Evolutionary conservation across 2,797 vertebrate genomes (phyloP).

Genomic region (Saxicola maurus): DNA sequence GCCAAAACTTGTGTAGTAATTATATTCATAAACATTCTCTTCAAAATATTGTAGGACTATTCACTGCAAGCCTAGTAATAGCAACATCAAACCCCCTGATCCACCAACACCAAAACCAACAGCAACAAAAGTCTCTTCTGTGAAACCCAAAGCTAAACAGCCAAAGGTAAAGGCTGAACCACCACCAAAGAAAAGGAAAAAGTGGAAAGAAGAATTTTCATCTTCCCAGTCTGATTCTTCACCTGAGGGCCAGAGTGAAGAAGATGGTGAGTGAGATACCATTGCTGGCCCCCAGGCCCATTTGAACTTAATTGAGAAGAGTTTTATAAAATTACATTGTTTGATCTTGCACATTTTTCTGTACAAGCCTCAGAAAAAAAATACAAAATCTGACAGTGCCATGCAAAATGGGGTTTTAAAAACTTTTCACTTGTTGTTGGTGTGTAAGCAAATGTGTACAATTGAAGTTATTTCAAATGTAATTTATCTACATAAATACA

Average conservation of each 20-base stretch:
- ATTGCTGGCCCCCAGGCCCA: background rate
- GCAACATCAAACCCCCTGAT: constrained; percentile 76
- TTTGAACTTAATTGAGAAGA: background rate
- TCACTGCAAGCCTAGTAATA: constrained; percentile 64
- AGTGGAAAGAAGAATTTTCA: constrained; percentile 94
- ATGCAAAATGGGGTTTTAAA: background rate
- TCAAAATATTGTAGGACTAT: constrained; percentile 57
- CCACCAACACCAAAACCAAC: constrained; percentile 72
- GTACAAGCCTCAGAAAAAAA: background rate
- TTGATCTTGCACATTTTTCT: background rate
- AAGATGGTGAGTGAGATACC: constrained; percentile 77
- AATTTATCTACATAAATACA: background rate
- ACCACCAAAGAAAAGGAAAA: constrained; percentile 96
- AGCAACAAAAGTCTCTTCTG: constrained; percentile 75
- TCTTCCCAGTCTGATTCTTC: constrained; percentile 85
- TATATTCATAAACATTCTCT: background rate
- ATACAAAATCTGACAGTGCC: background rate
- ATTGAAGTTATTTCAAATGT: background rate
- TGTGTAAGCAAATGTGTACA: background rate
- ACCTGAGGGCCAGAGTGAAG: constrained; percentile 84
- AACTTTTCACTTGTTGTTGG: background rate
- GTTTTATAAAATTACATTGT: background rate
- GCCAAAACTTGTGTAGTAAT: background rate
- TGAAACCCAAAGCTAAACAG: constrained; percentile 87
- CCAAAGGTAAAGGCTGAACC: constrained; percentile 88